These are phyloP conservation scores for Parazoanthus atlanticus DNA, from an alignment of 92 coral and sea anemone species.

Conservation along the genomic window DNA sequence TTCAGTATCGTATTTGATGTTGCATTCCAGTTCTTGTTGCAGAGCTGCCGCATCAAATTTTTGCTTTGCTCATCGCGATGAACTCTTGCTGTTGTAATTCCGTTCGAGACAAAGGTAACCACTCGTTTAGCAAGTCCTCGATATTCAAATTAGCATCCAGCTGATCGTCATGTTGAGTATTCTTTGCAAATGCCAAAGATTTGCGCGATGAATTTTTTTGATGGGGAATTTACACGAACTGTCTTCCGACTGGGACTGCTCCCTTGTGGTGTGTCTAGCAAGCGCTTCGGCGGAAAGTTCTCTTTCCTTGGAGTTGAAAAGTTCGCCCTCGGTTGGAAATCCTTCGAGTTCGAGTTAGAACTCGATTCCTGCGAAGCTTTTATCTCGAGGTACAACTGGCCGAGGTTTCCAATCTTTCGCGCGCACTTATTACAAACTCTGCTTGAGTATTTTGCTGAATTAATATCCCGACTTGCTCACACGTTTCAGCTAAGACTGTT, in stretches of 20 bases:
- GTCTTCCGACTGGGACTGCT: constrained; percentile 24
- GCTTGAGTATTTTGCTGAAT: too few relatives aligned
- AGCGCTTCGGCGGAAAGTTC: constrained; percentile 15
- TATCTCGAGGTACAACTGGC: too few relatives aligned
- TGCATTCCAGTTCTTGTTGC: constrained; percentile 50
- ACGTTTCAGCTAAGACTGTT: too few relatives aligned
- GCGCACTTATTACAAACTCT: too few relatives aligned
- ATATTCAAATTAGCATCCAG: constrained; percentile 12
- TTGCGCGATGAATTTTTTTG: constrained; percentile 1
- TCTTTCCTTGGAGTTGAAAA: constrained; percentile 16
- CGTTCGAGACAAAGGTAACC: constrained; percentile 22
- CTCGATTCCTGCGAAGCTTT: constrained; percentile 6
- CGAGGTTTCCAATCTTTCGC: too few relatives aligned
- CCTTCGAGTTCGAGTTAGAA: background rate
- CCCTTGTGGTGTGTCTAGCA: constrained; percentile 8
- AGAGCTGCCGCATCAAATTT: constrained; percentile 38
- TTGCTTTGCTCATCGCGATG: constrained; percentile 46
- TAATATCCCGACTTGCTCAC: too few relatives aligned
- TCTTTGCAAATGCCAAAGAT: background rate
- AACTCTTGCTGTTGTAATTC: constrained; percentile 42
- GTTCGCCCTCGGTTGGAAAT: constrained; percentile 21
- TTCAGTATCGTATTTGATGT: constrained; percentile 43
- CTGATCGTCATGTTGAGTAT: background rate
- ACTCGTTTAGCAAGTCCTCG: constrained; percentile 34
- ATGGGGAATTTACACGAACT: constrained; percentile 14